A percentile compares a stretch with the other conserved stretches of the same genome.
phyloP scores from a whole-genome alignment of 2,888 invertebrate species.

The Drosophila meridiana region DNA sequence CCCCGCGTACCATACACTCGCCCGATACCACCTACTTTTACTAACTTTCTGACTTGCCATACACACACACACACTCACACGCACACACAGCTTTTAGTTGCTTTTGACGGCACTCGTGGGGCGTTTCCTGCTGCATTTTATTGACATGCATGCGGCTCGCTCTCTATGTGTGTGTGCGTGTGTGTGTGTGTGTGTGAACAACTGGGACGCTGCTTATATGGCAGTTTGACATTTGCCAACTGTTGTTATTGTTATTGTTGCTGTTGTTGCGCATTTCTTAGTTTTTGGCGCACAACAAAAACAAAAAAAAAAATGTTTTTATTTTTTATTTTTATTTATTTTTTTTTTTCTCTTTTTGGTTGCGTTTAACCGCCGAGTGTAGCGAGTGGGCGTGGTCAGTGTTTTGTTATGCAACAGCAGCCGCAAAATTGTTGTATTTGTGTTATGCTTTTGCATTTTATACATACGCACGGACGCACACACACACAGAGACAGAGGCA shows the following conservation, averaged over 20 bases:
- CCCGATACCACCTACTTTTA: neutral
- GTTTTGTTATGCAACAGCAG: conserved; percentile 51
- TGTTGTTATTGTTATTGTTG: conserved; percentile 21
- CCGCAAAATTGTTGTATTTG: conserved; percentile 52
- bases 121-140: conserved; percentile 56
- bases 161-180: conserved; percentile 6
- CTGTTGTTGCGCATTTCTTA: conserved; percentile 40
- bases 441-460: conserved; percentile 62
- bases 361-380: conserved; percentile 43
- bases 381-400: conserved; percentile 32
- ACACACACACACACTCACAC: neutral
- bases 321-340: conserved; percentile 13
- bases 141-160: conserved; percentile 60
- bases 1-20: neutral
- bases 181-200: conserved; percentile 27
- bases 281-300: conserved; percentile 41
- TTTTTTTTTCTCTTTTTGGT: conserved; percentile 1
- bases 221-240: conserved; percentile 43
- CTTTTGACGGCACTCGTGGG: conserved; percentile 61
- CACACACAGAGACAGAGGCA: conserved; percentile 1
- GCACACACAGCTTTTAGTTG: conserved; percentile 52
- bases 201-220: conserved; percentile 46
- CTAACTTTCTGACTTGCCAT: conserved; percentile 2
- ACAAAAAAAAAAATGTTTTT: neutral
- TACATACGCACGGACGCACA: conserved; percentile 41